Evolutionary conservation across 2,888 invertebrate species (phyloP), one percentile per base, ranked within the genome.

Genomic region (Pandemis heparana): DNA sequence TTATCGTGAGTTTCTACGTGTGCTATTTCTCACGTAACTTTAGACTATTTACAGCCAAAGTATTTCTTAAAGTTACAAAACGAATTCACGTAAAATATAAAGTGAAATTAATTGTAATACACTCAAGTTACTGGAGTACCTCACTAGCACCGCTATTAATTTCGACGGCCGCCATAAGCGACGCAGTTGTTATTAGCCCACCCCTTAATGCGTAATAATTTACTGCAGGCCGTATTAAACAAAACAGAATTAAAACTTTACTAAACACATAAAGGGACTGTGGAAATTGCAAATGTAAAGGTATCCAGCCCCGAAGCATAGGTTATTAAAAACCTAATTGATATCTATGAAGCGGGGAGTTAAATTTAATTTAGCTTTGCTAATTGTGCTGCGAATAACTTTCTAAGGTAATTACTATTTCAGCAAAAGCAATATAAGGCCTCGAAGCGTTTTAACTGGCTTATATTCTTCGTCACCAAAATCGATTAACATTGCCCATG

Each of bases 151-250:
- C 81, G 85, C 88, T 89, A 92, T 92, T 92, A 92, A 93, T 92
- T 92, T 92, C 87, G 88, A 88, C 90, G 88, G 87, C 87, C 84
- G 87, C 90, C 89, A 88, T 90, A 90, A 91, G 89, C 90, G 89
- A 88, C 86, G 88, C 89, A 90, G 90, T 91, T 88, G 88, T 91
- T 93, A 92, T 93, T 92, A 91, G 92, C 91, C 87, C 85, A 89
- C 91, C 92, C 92, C 89, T 92, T 92, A 92, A 92, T 92, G 88
- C 87, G 89, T 90, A 88, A 92, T 93, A 92, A 93, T 92, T 93
- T 93, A 93, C 91, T 92, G 90, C 91, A 91, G 87, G 90, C 90
- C 88, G 90, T 92, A 92, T 91, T 91, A 91, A 90, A 90, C 90
- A 91, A 92, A 92, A 92, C 90, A 90, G 87, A 89, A 90, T 92